Evolutionary conservation across 2,113 vertebrate species (phyloP), one percentile per base, ranked within the genome.

Genomic region (Odocoileus hemionus): DNA sequence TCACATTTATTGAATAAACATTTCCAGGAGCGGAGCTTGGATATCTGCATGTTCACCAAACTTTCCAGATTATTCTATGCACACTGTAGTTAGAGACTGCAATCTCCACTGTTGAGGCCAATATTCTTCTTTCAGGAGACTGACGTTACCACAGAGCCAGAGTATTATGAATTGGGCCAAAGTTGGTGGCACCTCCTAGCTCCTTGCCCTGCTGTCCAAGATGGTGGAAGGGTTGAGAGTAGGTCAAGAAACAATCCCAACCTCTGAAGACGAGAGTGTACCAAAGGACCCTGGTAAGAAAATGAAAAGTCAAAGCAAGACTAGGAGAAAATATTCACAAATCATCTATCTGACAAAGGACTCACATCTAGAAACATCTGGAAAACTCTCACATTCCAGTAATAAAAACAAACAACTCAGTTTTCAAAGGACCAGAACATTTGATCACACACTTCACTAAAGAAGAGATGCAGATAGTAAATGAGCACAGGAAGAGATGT

Each of bases 381-480:
- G 85, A 60, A 52, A 80, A 80, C 58, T 86, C 39, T 60, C 28
- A 43, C 30, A 78, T 54, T 83, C 86, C 50, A 85, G 57, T 70
- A 89, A 82, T 55, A 84, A 95, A 91, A 92, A 74, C 36, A 76
- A 94, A 91, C n/a, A 47, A 74, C 74, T 91, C 83, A 33, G 39
- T 47, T 94, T 30, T 70, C 57, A 89, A 74, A 57, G 25, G 47
- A 82, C 82, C 67, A 28, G 89, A 80, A 89, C 54, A 82, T 92
- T 39, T 82, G 47, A 45, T 92, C 55, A 94, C 54, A 86, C 33
- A 76, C 54, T 83, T 93, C 50, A 60, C 43, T 80, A 70, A 54
- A 94, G 36, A 57, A 86, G 74, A 94, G 80, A 85, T 15, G 57
- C 15, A 67, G 92, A 55, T 19, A 58, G 54, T 28, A 92, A 80